Conservation (phyloP, 2,113 vertebrate species). For the Sapayoa aenigma region DNA sequence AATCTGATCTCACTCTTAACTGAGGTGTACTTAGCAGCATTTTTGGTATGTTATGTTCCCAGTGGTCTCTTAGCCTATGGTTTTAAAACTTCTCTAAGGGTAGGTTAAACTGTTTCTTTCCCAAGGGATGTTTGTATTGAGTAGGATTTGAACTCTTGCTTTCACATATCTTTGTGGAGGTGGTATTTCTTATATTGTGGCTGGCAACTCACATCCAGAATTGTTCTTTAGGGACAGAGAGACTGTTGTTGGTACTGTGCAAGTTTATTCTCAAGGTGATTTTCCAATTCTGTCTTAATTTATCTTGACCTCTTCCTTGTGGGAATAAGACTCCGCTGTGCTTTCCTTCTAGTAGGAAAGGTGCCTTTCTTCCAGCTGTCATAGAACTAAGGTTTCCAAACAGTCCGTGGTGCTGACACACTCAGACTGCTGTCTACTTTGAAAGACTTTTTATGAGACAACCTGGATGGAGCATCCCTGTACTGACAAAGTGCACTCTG, state of each 20-base stretch:
- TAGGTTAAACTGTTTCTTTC: background rate
- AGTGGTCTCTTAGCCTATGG: background rate
- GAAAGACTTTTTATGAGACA: background rate
- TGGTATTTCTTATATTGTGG: background rate
- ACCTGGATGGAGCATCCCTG: background rate
- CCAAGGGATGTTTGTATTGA: background rate
- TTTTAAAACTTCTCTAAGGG: background rate
- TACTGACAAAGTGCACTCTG: background rate
- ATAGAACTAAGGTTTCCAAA: background rate
- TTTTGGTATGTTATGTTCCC: background rate
- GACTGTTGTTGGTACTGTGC: background rate
- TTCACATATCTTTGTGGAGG: background rate
- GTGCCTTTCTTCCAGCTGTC: background rate
- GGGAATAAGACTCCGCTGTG: fast-evolving
- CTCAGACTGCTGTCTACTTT: background rate
- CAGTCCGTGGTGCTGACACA: background rate
- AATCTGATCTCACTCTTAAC: background rate
- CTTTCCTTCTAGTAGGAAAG: background rate
- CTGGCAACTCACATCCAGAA: background rate
- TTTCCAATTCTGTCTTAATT: background rate
- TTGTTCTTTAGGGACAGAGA: background rate
- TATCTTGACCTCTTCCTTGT: background rate
- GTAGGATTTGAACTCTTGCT: background rate
- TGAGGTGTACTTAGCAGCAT: background rate
- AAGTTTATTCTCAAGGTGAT: background rate